phyloP scores from a whole-genome alignment of 2,113 vertebrate genomes.

The Oryzias curvinotus region DNA sequence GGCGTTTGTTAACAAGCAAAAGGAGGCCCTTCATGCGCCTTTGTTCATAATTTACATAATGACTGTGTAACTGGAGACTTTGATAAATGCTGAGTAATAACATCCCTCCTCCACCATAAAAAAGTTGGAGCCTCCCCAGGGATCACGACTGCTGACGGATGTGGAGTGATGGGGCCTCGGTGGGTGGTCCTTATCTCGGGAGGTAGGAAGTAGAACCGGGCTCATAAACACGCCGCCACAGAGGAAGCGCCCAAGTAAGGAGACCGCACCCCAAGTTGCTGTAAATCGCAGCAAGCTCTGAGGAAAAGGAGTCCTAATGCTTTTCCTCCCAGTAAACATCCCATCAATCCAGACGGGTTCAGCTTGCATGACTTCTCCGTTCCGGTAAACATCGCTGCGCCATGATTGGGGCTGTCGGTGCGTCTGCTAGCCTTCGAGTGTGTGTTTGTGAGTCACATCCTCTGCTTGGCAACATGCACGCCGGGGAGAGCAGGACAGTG shows the following conservation, averaged over 20 bases:
- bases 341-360: constrained; percentile 42
- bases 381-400: constrained; percentile 49
- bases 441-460: constrained; percentile 70
- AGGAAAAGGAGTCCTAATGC: not conserved
- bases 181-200: constrained; percentile 75
- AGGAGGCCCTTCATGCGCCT: constrained; percentile 33
- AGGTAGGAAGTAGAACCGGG: constrained; percentile 69
- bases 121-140: constrained; percentile 45
- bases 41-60: constrained; percentile 47
- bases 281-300: constrained; percentile 45
- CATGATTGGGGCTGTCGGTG: constrained; percentile 41
- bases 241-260: constrained; percentile 57
- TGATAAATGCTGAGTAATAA: constrained; percentile 70
- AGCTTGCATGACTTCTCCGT: constrained; percentile 49
- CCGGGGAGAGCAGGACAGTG: constrained; percentile 52
- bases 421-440: constrained; percentile 45
- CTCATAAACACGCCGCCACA: constrained; percentile 68
- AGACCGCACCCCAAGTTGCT: constrained; percentile 61
- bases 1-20: constrained; percentile 41
- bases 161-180: constrained; percentile 59
- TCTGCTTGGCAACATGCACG: constrained; percentile 75
- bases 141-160: constrained; percentile 66
- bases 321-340: constrained; percentile 14
- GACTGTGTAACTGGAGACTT: constrained; percentile 48
- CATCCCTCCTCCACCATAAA: constrained; percentile 50